Base-by-base conservation (phyloP, 2,888 invertebrate species). In the Cerceris rybyensis region DNA sequence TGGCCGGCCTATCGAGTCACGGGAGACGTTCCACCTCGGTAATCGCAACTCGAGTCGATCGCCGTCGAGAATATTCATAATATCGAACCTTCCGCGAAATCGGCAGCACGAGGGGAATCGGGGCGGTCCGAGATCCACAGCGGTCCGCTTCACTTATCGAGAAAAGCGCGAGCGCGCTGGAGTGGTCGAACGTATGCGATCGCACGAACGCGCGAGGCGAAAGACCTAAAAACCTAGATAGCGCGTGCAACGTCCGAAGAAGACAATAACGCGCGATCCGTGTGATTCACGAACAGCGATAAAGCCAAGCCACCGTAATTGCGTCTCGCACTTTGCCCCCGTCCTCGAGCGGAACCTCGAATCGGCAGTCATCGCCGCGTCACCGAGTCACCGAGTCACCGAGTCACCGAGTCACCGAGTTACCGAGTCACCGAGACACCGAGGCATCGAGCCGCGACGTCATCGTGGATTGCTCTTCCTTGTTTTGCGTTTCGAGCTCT, bases 261-360 rank as follows among this genome's bases (percentile, higher is more conserved):
- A 87, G 88, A 87, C 87, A 88, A 87, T 88, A 89, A 88, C 82
- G 28, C 28, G 28, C 28, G 89, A 87, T 87, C 81, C 70, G 68
- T 60, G 86, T 91, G 91, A 91, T 90, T 91, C 91, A 91, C 83
- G 78, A 76, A 83, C 82, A 84, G 88, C 88, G 90, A 91, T 91
- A 91, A 90, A 89, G 83, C 86, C 71, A 69, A 64, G 73, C 73
- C 85, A 89, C 89, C 84, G 89, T 90, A 90, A 91, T 89, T 91
- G 90, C 91, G 91, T 78, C 86, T 89, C 87, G 88, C 88, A 91
- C 90, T 91, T 91, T 91, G 90, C 87, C 87, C 90, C 86, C 76
- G 71, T 74, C 61, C 70, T n/a, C 58, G 39, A 69, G 55, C 16
- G 52, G 13, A 50, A 13, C 68, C 70, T 78, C 70, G 68, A 28